Evolutionary conservation across 2,113 vertebrate genomes (phyloP).

Genomic region (Pseudonaja textilis): DNA sequence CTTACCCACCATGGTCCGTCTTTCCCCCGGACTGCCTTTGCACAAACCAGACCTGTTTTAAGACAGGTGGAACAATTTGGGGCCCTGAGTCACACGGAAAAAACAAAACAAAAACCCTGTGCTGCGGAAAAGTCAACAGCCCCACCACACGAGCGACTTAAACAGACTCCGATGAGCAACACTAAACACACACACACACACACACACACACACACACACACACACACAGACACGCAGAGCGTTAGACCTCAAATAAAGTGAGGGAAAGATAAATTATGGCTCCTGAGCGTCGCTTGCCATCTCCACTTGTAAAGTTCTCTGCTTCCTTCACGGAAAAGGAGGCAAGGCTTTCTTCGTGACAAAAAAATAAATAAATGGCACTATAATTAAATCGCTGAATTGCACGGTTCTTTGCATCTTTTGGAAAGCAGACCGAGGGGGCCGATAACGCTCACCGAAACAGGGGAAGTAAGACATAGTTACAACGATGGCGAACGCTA

Average conservation of each 20-base stretch:
- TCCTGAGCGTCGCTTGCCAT: background rate
- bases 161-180: conserved; percentile 75
- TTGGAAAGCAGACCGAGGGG: rapidly evolving
- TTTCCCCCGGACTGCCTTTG: background rate
- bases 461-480: background rate
- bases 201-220: no score
- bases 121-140: conserved; percentile 75
- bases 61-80: conserved; percentile 64
- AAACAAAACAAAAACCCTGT: conserved; percentile 35
- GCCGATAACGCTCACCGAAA: background rate
- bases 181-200: conserved; percentile 60
- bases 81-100: conserved; percentile 66
- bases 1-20: background rate
- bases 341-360: background rate
- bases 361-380: background rate
- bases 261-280: conserved; percentile 20
- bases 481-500: background rate
- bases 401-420: background rate
- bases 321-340: conserved; percentile 30
- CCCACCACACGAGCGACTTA: conserved; percentile 67
- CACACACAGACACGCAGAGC: conserved; percentile 46
- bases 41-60: conserved; percentile 67
- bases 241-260: conserved; percentile 70
- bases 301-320: conserved; percentile 43
- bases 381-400: background rate